Evolutionary conservation across 2,888 invertebrate species (phyloP), one percentile per base, ranked within the genome.

Genomic region (Epinotia brunnichana): DNA sequence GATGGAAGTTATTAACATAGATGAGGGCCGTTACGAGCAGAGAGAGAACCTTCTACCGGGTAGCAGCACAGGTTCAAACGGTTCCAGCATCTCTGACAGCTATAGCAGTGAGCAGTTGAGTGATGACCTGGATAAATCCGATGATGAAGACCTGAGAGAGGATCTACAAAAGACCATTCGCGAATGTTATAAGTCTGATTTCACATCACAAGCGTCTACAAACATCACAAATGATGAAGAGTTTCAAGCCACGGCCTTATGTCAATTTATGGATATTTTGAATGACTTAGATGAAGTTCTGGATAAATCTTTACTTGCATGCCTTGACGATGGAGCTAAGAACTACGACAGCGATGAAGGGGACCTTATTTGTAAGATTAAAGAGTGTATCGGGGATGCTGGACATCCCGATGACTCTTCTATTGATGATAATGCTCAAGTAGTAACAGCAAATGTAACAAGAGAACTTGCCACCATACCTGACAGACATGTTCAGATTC

Each of bases 261-360:
- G 90, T 79, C 91, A 93, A 78, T 93, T 93, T 81, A 91, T 95
- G 89, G 90, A 94, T 82, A 94, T 95, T 75, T 86, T 95, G 76
- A 93, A 94, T 79, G 94, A 94, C 82, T 85, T 95, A 76, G 95
- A 95, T 83, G 94, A 94, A 82, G 93, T 94, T 74, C 83, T 95
- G 77, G 94, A 95, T 78, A 94, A 93, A 76, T 94, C 94, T 69
- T 80, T 94, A 74, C 82, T 92, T 66, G 90, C 90, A 69, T 90
- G 91, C 76, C 87, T 92, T 62, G 92, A 92, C 76, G 90, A 91
- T 77, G 84, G 84, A 75, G 80, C 87, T 44, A 88, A 87, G 76
- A 82, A 78, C 53, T 85, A 88, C 74, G 90, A 90, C 74, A 91
- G 91, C 76, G 92, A 92, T 73, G 92, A 92, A 77, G 91, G 91